These are phyloP conservation scores for Taenaris catops DNA, from an alignment of 2,888 invertebrate genomes.

Conservation along the genomic window DNA sequence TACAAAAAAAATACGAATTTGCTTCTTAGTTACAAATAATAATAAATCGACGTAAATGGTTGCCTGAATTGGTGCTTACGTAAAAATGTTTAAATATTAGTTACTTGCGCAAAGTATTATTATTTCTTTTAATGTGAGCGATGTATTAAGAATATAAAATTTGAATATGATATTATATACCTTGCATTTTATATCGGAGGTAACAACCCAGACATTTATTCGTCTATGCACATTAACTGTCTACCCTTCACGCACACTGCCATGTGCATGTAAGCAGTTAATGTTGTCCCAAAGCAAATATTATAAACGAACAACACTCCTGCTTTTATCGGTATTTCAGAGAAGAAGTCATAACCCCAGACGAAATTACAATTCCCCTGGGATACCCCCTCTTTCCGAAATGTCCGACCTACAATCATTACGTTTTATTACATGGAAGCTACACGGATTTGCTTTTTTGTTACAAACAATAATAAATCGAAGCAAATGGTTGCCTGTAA, in stretches of 20 bases:
- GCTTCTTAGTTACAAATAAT: constrained; percentile 41
- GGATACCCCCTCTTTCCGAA: constrained; percentile 40
- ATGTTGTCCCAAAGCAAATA: constrained; percentile 4
- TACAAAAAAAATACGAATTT: constrained; percentile 56
- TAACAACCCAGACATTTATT: too few species aligned
- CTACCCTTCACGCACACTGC: too few species aligned
- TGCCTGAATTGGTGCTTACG: background rate
- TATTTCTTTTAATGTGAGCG: too few species aligned
- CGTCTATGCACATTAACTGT: too few species aligned
- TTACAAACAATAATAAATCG: constrained; percentile 9
- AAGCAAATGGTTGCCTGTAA: constrained; percentile 1
- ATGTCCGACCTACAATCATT: constrained; percentile 40
- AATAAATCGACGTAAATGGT: constrained; percentile 3
- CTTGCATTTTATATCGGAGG: too few species aligned
- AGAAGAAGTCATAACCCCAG: constrained; percentile 45
- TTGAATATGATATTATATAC: too few species aligned
- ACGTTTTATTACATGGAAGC: constrained; percentile 59
- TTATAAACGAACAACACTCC: constrained; percentile 12
- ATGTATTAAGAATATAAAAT: too few species aligned
- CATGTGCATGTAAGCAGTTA: background rate
- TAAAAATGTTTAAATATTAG: background rate
- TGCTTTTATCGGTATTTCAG: constrained; percentile 41
- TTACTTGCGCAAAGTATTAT: too few species aligned
- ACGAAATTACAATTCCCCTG: constrained; percentile 50
- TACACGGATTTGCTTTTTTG: constrained; percentile 64